These are phyloP conservation scores for Lumbricus terrestris DNA, from an alignment of 2,888 invertebrate species.

Conservation along the genomic window DNA sequence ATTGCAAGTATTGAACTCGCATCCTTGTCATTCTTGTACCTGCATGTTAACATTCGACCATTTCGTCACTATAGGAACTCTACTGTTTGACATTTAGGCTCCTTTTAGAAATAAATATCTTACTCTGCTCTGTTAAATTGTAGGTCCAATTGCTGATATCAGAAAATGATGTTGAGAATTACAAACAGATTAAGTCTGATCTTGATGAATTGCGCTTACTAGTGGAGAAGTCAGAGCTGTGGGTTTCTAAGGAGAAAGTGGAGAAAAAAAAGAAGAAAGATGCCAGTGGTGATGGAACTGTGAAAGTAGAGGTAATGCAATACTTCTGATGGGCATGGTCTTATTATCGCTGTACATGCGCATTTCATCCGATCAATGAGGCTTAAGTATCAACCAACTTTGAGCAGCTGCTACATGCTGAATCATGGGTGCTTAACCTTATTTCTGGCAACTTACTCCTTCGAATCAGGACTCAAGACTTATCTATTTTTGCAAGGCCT, in stretches of 20 bases:
- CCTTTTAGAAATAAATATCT: neutral
- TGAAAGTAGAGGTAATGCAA: neutral
- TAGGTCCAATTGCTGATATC: slow-evolving; percentile 95
- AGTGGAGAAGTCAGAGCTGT: slow-evolving; percentile 95
- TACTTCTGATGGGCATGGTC: neutral
- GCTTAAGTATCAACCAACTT: too few relatives aligned
- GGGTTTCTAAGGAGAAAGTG: slow-evolving; percentile 80
- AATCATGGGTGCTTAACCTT: too few relatives aligned
- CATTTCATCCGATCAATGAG: too few relatives aligned
- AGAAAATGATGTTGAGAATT: slow-evolving; percentile 94
- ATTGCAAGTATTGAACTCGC: too few relatives aligned
- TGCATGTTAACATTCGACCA: too few relatives aligned
- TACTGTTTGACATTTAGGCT: neutral
- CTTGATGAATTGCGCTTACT: slow-evolving; percentile 85
- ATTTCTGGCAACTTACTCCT: too few relatives aligned
- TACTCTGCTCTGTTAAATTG: slow-evolving; percentile 30
- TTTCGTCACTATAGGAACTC: too few relatives aligned
- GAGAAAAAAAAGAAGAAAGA: slow-evolving; percentile 38
- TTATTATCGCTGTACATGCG: neutral
- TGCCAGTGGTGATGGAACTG: slow-evolving; percentile 20
- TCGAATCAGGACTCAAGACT: too few relatives aligned
- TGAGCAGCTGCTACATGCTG: too few relatives aligned
- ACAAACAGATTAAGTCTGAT: slow-evolving; percentile 95
- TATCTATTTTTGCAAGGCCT: too few relatives aligned
- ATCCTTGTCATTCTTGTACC: too few relatives aligned